Base-by-base conservation (phyloP, 2,113 vertebrate genomes). In the Platycercus adscitus region DNA sequence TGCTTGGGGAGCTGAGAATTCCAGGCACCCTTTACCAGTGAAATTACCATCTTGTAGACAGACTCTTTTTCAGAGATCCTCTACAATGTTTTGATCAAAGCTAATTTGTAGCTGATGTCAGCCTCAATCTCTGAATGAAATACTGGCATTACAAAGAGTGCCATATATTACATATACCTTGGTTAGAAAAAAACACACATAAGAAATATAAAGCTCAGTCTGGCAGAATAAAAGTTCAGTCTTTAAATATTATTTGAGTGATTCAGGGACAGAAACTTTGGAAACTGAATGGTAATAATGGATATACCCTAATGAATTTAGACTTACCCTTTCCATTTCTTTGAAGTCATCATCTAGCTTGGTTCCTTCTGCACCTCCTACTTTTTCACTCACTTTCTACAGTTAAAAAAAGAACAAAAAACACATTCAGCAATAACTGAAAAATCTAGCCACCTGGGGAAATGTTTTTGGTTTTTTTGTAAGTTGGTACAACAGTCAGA, bases 321-420 rank as follows among this genome's bases (percentile, higher is more conserved):
- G 25, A 95, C 99, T 98, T 96, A 98, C 99, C 98, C 99, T 98
- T 94, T 99, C 99, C 99, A 99, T 99, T 95, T 99, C 99, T 92
- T 98, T 99, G 98, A 99, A 99, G 94, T 99, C 99, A 70, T 98
- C 98, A 94, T 99, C 99, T n/a, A 99, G 97, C 94, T 99, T 99
- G 43, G 99, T 99, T 97, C 99, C 99, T 97, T 99, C 99, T 39
- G 99, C 99, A 89, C 99, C 99, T 90, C 99, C 99, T 50, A 99
- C 99, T 96, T 99, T 99, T 97, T 99, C 99, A 91, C 99, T 99
- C 97, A 99, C 99, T 98, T 98, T 99, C 99, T 99, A 98, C 83
- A 98, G 93, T 95, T 94, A 64, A 92, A 52, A 75, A 65, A 92
- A 78, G 79, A 86, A 79, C 33, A 88, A 88, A 35, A 64, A 65